Conservation (phyloP, 1,140 invertebrate species). For the Lepidurus couesii region DNA sequence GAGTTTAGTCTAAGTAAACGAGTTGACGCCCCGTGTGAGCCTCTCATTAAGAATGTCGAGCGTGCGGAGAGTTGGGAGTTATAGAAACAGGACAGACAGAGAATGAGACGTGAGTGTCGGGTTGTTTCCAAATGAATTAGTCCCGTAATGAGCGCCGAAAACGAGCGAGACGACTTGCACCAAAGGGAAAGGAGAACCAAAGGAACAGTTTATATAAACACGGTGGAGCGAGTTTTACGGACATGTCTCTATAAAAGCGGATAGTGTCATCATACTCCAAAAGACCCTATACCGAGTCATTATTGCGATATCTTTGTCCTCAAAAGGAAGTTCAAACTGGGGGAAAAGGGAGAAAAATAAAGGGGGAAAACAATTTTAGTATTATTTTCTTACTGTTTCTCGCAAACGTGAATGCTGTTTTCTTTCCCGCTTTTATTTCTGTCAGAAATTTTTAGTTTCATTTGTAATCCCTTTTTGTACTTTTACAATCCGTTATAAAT, state of each 20-base stretch:
- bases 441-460: no score
- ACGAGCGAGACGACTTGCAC: conserved; percentile 9
- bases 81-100: not conserved
- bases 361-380: not conserved
- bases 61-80: not conserved
- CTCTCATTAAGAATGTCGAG: not conserved
- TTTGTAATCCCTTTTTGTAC: no score
- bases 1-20: not conserved
- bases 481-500: no score
- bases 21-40: not conserved
- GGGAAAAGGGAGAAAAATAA: no score
- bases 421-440: no score
- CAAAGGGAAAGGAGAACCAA: not conserved
- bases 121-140: conserved; percentile 22
- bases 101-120: conserved; percentile 6
- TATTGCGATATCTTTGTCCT: not conserved
- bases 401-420: no score
- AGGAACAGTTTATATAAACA: not conserved
- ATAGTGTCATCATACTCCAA: not conserved
- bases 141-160: not conserved
- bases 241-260: conserved; percentile 14
- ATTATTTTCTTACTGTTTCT: no score
- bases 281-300: not conserved
- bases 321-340: not conserved
- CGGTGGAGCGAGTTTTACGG: not conserved